phyloP scores from a whole-genome alignment of 2,113 vertebrate species.

The Xyrauchen texanus region DNA sequence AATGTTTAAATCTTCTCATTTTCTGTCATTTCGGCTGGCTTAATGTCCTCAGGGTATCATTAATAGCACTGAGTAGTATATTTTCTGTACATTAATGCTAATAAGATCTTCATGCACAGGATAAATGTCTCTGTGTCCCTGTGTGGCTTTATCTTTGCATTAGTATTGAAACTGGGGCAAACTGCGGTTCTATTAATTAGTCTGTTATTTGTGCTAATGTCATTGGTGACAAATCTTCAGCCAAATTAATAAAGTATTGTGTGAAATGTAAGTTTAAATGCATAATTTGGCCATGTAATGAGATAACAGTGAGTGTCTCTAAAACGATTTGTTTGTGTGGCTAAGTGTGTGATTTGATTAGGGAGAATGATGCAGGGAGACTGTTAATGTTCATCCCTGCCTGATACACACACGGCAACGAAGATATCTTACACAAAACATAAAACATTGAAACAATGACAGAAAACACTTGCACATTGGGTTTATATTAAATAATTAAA shows the following conservation, averaged over 20 bases:
- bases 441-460: no score
- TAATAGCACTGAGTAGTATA: background rate
- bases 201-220: background rate
- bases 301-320: constrained; percentile 26
- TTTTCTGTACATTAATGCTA: constrained; percentile 20
- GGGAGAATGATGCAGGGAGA: constrained; percentile 52
- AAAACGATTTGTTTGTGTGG: constrained; percentile 51
- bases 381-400: background rate
- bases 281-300: constrained; percentile 13
- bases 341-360: constrained; percentile 52
- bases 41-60: background rate
- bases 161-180: background rate
- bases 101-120: constrained; percentile 5
- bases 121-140: background rate
- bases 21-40: constrained; percentile 1
- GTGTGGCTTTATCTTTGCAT: background rate
- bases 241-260: background rate
- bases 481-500: no score
- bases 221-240: constrained; percentile 7
- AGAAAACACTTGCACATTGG: no score
- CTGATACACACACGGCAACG: no score
- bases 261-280: constrained; percentile 11
- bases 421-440: no score
- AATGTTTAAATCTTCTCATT: background rate
- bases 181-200: background rate